Evolutionary conservation across 35 echinoderm and acorn worm species (phyloP).

Genomic region (Lytechinus variegatus): DNA sequence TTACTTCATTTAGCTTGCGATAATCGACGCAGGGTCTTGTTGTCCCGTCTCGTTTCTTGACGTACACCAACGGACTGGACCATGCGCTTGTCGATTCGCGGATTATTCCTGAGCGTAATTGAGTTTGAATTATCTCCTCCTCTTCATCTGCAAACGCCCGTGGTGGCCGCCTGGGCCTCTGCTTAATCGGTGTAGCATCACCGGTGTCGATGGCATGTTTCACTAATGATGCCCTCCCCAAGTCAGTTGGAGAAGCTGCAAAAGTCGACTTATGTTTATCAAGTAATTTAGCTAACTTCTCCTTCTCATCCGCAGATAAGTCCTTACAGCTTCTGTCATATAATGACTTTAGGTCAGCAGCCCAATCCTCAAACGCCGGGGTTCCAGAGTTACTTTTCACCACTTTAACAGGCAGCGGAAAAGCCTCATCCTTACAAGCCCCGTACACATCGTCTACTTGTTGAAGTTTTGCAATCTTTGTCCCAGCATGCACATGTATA

Average conservation of each 20-base stretch:
- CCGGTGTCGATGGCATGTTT: too few relatives aligned
- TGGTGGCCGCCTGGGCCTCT: constrained; percentile 48
- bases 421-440: too few relatives aligned
- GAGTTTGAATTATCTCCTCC: constrained; percentile 52
- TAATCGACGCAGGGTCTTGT: constrained; percentile 61
- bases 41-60: constrained; percentile 46
- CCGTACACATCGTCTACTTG: too few relatives aligned
- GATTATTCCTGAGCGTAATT: constrained; percentile 39
- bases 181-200: constrained; percentile 55
- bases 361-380: not conserved
- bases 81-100: constrained; percentile 53
- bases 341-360: not conserved
- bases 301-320: not conserved
- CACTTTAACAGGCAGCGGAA: too few relatives aligned
- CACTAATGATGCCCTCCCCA: constrained; percentile 53
- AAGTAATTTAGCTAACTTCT: not conserved
- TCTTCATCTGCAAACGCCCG: constrained; percentile 55
- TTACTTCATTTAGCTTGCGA: constrained; percentile 37
- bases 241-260: constrained; percentile 41
- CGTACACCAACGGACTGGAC: constrained; percentile 30
- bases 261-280: constrained; percentile 8
- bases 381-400: too few relatives aligned
- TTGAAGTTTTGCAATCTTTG: too few relatives aligned
- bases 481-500: too few relatives aligned
- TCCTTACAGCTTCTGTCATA: not conserved